Base-by-base conservation (phyloP, 2,113 vertebrate species). In the Cyprinus carpio region DNA sequence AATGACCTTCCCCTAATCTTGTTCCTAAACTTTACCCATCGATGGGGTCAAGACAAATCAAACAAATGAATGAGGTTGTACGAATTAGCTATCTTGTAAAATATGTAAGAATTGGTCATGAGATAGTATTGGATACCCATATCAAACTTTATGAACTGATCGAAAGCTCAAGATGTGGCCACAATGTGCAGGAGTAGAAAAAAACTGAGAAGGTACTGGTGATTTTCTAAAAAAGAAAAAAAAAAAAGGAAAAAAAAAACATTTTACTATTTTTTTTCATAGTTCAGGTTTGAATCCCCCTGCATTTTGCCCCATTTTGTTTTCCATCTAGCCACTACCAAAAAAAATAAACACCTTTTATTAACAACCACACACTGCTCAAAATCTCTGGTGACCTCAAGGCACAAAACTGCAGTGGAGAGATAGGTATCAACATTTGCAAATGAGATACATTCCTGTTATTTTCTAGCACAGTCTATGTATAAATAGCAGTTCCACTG, bases 381-480 rank as follows among this genome's bases (percentile, higher is more conserved):
- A 23, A 40, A 40, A 71, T 23, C 20, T 40, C 34, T 12, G 34
- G 67, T 1, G 34, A 71, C 20, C 67, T 37, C 67, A 71, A 40
- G 20, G 34, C 67, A 40, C 34, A 40, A 23, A 71, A 37, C 67
- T 37, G 31, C 9, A 5, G 31, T 40, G 10, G 18, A 37, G 16
- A 69, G 31, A 71, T 18, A 23, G 34, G 9, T 71, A 11, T 40
- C 18, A 40, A 23, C 31, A 71, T 23, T 71, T 71, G 9, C 27
- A 31, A 67, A 67, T 16, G 64, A 31, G 13, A 67, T 67, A 1
- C 31, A 37, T 37, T 23, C 34, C 8, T 23, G 29, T 1, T 4
- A 37, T 71, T 72, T 72, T 72, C 34, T 40, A 71, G 67, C 67
- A 71, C 34, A 71, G 12, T n/a, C 67, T 71, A 11, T 72, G 34